Evolutionary conservation across 1,140 invertebrate genomes (phyloP).

Genomic region (Triops longicaudatus): DNA sequence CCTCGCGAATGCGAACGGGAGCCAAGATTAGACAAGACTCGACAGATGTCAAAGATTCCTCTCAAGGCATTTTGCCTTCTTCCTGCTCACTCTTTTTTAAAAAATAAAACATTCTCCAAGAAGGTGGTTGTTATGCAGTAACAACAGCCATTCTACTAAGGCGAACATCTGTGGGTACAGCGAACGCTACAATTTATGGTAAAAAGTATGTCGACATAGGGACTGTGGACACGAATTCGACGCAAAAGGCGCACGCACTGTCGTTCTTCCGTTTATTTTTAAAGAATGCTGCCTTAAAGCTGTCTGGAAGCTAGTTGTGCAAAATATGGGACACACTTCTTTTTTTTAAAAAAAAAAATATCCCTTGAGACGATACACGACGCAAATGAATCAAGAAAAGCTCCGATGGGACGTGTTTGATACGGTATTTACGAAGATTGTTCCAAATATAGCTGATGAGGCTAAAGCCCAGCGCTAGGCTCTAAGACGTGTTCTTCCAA

Average conservation of each 20-base stretch:
- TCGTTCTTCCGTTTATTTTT: not conserved
- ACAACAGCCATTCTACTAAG: not conserved
- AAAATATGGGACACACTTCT: not conserved
- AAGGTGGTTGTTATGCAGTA: constrained; percentile 7
- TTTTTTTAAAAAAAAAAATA: not conserved
- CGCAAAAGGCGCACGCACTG: too few relatives aligned
- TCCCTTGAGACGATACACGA: not conserved
- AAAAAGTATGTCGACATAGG: too few relatives aligned
- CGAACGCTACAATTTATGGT: too few relatives aligned
- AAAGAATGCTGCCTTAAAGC: not conserved
- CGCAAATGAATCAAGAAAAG: constrained; percentile 5
- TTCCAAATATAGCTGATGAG: constrained; percentile 9
- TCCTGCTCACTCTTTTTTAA: not conserved
- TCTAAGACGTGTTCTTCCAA: not conserved
- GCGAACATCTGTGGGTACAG: not conserved
- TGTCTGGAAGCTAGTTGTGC: not conserved
- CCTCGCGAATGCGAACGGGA: not conserved
- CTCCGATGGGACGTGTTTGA: not conserved
- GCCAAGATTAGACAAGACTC: constrained; percentile 11
- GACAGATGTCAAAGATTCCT: constrained; percentile 11
- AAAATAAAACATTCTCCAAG: not conserved
- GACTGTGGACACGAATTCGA: too few relatives aligned
- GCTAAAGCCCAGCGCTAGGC: not conserved
- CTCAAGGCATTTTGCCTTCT: not conserved
- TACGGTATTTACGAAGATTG: not conserved